A percentile compares a stretch with the other conserved stretches of the same genome.
phyloP scores from a whole-genome alignment of 2,113 vertebrate species.

The Notothenia rossii region DNA sequence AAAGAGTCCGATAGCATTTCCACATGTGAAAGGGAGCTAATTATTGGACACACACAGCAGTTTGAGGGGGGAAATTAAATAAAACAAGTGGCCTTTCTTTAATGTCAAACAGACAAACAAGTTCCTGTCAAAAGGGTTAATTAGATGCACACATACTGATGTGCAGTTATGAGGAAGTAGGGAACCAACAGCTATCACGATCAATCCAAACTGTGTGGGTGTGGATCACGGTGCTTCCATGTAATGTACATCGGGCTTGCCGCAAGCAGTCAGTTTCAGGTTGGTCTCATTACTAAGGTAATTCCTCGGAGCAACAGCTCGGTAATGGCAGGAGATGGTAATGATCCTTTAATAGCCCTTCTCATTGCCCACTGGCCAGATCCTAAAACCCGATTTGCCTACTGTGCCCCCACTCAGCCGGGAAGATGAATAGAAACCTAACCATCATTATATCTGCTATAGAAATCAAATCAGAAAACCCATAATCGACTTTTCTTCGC shows the following conservation, averaged over 20 bases:
- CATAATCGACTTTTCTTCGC: slow-evolving; percentile 71
- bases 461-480: slow-evolving; percentile 81
- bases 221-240: slow-evolving; percentile 16
- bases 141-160: no score
- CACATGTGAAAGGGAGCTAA: slow-evolving; percentile 4
- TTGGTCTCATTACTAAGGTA: slow-evolving; percentile 85
- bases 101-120: slow-evolving; percentile 53
- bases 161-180: no score
- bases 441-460: slow-evolving; percentile 78
- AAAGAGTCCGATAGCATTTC: slow-evolving; percentile 40
- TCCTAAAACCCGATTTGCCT: slow-evolving; percentile 81
- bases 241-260: slow-evolving; percentile 56
- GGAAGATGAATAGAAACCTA: slow-evolving; percentile 83
- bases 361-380: slow-evolving; percentile 82
- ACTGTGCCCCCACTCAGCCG: slow-evolving; percentile 68
- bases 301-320: slow-evolving; percentile 82
- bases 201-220: background rate
- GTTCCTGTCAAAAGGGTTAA: background rate
- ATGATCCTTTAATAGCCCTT: slow-evolving; percentile 85
- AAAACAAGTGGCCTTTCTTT: slow-evolving; percentile 51
- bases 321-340: slow-evolving; percentile 82
- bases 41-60: background rate
- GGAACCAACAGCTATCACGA: no score
- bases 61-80: slow-evolving; percentile 27
- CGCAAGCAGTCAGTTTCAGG: slow-evolving; percentile 75